Evolutionary conservation across 1,140 invertebrate genomes (phyloP).

Genomic region (Aphelenchoides besseyi): DNA sequence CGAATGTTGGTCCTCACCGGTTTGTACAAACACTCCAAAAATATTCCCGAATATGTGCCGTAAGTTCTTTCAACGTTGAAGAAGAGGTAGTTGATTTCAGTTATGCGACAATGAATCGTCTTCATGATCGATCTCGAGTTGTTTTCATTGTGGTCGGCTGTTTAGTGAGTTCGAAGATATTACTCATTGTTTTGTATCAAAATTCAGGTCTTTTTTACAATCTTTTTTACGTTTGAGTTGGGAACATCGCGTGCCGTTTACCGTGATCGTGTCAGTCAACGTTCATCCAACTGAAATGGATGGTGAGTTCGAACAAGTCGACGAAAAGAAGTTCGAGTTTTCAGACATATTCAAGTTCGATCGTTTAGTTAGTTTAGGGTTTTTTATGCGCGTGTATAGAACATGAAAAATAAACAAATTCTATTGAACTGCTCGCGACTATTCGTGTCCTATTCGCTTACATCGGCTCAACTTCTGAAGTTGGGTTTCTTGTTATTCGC

Average conservation of each 20-base stretch:
- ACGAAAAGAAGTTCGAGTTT: neutral
- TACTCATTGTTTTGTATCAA: too few relatives aligned
- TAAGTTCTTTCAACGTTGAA: conserved; percentile 37
- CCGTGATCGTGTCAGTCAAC: neutral
- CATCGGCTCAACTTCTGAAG: neutral
- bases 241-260: neutral
- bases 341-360: neutral
- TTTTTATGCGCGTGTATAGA: neutral
- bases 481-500: neutral
- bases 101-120: conserved; percentile 44
- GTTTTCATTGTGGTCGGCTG: conserved; percentile 47
- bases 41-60: conserved; percentile 50
- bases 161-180: too few relatives aligned
- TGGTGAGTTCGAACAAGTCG: neutral
- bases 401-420: neutral
- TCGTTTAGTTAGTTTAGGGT: neutral
- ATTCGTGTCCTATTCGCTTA: neutral
- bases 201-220: conserved; percentile 36
- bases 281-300: neutral
- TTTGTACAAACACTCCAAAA: conserved; percentile 32
- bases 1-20: conserved; percentile 42
- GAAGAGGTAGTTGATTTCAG: neutral
- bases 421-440: neutral
- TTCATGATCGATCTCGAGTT: conserved; percentile 49
- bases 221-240: conserved; percentile 24